Evolutionary conservation across 37 sponge, comb jelly and placozoan species (phyloP), one percentile per base, ranked within the genome.

Genomic region (Axinella damicornis): DNA sequence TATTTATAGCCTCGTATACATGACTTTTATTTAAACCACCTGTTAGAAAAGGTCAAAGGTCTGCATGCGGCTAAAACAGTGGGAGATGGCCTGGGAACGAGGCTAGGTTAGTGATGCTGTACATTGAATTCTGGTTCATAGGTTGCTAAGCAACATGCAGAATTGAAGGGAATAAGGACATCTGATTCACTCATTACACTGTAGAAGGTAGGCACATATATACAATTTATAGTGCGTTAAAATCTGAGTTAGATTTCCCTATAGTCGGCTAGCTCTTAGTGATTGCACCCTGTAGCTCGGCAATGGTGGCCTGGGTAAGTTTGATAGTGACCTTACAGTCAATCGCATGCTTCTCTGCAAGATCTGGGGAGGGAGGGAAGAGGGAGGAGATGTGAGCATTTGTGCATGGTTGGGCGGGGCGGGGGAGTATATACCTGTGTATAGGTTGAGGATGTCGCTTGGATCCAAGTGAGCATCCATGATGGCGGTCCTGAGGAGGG

Each of bases 361-460:
- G 74, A 21, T 87, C 87, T 84, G 32, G 31, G 33, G 12, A 18
- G 11, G 58, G 46, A 9, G 9, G 46, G 46, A 46, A 9, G 46
- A 46, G 37, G 34, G 28, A 69, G 33, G 2, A 5, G 16, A 9
- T 46, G 46, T 46, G 18, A n/a, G 25, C 17, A 5, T 53, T 4
- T 74, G 74, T 46, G 56, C 46, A 55, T 74, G 56, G n/a, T 53
- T 46, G 18, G 25, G 6, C 55, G 12, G 18, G 30, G 56, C 4
- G 30, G 18, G 27, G 25, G 70, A 12, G 30, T n/a, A 13, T 53
- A 2, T 53, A 82, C 82, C 74, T 33, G 86, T 86, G 76, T 93
- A 98, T 21, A 98, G 86, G 68, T 95, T 95, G 53, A 95, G 82
- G 36, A 98, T 95, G 34, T 98, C 98, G 52, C 87, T 92, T 18